A percentile compares a stretch with the other conserved stretches of the same genome.
phyloP scores from a whole-genome alignment of 2,113 vertebrate genomes.

The Fulica atra region DNA sequence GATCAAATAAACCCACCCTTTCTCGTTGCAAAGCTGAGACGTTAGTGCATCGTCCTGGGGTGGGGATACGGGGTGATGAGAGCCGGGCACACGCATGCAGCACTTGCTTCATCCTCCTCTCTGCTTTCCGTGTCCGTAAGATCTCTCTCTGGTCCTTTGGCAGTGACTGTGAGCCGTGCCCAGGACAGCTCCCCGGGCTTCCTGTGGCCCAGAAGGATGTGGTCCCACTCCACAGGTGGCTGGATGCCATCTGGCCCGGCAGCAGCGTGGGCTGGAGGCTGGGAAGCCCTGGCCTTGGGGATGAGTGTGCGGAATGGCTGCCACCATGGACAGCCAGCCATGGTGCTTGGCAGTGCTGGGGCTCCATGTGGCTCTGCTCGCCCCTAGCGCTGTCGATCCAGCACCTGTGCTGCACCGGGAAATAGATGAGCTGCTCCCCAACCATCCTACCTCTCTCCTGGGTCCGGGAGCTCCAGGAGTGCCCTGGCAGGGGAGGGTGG shows the following conservation, averaged over 20 bases:
- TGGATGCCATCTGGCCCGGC: no score
- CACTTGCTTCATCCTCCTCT: accelerated
- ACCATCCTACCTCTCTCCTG: no score
- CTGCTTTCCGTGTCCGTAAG: neutral
- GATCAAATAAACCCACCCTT: neutral
- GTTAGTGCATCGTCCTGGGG: accelerated
- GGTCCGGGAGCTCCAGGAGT: accelerated
- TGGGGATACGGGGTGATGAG: neutral
- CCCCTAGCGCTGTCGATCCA: neutral
- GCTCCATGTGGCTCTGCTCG: neutral
- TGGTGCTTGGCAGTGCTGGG: accelerated
- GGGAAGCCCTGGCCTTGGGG: neutral
- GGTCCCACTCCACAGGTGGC: no score
- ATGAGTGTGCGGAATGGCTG: neutral
- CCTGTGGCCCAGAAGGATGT: neutral
- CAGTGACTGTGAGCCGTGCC: neutral
- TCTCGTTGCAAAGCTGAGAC: neutral
- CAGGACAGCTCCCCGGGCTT: neutral
- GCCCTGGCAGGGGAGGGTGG: neutral
- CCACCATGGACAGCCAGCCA: neutral
- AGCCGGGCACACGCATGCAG: neutral
- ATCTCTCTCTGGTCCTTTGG: neutral
- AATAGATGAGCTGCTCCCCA: neutral
- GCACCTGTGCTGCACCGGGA: no score
- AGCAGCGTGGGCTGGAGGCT: neutral